Percentiles rank a stretch among this genome's conserved stretches.
Conservation (phyloP, 2,797 vertebrate genomes). For the Tamandua tetradactyla region DNA sequence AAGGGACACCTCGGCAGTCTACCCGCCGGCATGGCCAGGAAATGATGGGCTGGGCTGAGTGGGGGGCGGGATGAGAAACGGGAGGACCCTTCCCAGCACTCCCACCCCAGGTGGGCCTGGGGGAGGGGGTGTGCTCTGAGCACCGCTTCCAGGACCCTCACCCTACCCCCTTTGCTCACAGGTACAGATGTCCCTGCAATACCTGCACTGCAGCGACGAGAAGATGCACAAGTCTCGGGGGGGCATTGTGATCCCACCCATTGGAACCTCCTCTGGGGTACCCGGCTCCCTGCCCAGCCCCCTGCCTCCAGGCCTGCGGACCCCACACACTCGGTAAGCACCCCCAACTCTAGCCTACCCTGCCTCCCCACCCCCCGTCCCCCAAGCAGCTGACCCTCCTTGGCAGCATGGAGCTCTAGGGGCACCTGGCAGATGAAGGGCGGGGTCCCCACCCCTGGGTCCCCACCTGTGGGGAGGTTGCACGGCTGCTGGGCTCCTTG, state of each 20-base stretch:
- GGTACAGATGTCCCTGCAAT: slow-evolving; percentile 67
- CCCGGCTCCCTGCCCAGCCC: not conserved
- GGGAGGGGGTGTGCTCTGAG: not conserved
- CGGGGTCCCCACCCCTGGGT: too few species aligned
- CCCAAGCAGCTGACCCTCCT: not conserved
- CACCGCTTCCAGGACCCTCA: not conserved
- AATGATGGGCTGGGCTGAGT: not conserved
- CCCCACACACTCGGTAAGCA: slow-evolving; percentile 59
- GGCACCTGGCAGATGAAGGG: rapidly evolving
- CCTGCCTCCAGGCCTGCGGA: not conserved
- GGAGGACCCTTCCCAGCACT: not conserved
- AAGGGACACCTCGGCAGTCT: not conserved
- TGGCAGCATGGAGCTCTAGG: not conserved
- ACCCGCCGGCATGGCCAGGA: not conserved
- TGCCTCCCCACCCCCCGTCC: not conserved
- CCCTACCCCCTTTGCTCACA: not conserved
- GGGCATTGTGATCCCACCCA: slow-evolving; percentile 62
- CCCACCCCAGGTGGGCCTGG: not conserved
- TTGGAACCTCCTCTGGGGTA: not conserved
- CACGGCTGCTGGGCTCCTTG: too few species aligned
- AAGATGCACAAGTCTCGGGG: slow-evolving; percentile 59
- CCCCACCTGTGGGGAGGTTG: not conserved
- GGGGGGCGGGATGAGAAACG: not conserved
- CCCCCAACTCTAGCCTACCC: not conserved
- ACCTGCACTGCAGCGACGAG: slow-evolving; percentile 27